These are phyloP conservation scores for Schizotus pectinicornis DNA, from an alignment of 2,888 invertebrate species.

Conservation along the genomic window DNA sequence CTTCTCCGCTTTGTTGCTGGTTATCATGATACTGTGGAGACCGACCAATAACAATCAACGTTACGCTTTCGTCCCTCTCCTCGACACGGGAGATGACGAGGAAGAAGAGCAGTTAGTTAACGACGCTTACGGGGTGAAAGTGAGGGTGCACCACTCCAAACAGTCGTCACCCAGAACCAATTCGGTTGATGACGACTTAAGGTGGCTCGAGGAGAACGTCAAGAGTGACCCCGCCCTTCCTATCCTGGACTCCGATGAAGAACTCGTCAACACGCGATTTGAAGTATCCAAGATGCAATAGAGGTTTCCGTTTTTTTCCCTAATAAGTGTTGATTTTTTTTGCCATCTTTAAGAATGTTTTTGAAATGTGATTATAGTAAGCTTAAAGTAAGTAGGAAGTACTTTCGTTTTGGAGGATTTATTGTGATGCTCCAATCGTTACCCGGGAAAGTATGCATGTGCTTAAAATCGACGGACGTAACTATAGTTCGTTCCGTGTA, in stretches of 20 bases:
- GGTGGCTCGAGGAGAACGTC: conserved; percentile 96
- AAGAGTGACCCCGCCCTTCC: conserved; percentile 73
- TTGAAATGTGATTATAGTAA: conserved; percentile 1
- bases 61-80: conserved; percentile 90
- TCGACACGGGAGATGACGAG: conserved; percentile 81
- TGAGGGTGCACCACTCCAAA: conserved; percentile 61
- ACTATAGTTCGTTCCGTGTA: no score
- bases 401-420: background rate
- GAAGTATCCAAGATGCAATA: conserved; percentile 90
- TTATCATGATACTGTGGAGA: conserved; percentile 95
- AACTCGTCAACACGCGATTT: conserved; percentile 83
- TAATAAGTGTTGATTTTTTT: background rate
- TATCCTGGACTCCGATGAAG: conserved; percentile 80
- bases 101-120: conserved; percentile 87
- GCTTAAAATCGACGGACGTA: no score
- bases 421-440: no score
- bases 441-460: no score
- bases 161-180: conserved; percentile 58
- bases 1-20: conserved; percentile 84
- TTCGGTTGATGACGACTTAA: conserved; percentile 76
- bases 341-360: conserved; percentile 2
- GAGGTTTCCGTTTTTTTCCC: conserved; percentile 3
- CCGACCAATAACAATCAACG: conserved; percentile 96
- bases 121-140: conserved; percentile 85
- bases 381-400: background rate